Evolutionary conservation across 2,888 invertebrate genomes (phyloP).

Genomic region (Lithodes maja): DNA sequence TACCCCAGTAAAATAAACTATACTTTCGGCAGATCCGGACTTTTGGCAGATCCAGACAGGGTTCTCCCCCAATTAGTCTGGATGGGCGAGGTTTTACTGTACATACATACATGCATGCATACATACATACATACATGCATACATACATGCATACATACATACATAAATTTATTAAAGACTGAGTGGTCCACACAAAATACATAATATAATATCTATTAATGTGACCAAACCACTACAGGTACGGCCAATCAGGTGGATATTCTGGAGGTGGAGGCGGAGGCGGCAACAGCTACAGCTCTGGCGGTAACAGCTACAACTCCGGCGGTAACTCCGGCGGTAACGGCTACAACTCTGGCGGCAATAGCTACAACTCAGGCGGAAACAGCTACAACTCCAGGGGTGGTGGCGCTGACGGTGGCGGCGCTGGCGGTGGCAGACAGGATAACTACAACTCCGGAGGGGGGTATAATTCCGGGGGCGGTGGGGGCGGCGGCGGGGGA

Average conservation of each 20-base stretch:
- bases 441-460: too few species aligned
- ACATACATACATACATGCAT: not conserved
- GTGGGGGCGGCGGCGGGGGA: too few species aligned
- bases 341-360: not conserved
- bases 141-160: not conserved
- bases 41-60: too few species aligned
- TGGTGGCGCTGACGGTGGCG: too few species aligned
- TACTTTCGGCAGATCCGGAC: too few species aligned
- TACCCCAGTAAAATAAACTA: not conserved
- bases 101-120: too few species aligned
- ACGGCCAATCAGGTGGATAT: not conserved
- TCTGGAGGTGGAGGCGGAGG: not conserved
- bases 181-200: not conserved
- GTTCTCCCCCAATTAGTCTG: too few species aligned
- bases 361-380: not conserved
- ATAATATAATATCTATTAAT: too few species aligned
- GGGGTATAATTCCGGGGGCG: too few species aligned
- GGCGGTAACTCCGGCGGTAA: slow-evolving; percentile 7
- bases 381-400: slow-evolving; percentile 23
- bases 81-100: too few species aligned
- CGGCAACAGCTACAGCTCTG: slow-evolving; percentile 13
- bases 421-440: too few species aligned
- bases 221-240: too few species aligned
- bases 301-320: not conserved
- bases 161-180: not conserved